These are phyloP conservation scores for Scaeva pyrastri DNA, from an alignment of 2,888 invertebrate genomes.

Conservation along the genomic window DNA sequence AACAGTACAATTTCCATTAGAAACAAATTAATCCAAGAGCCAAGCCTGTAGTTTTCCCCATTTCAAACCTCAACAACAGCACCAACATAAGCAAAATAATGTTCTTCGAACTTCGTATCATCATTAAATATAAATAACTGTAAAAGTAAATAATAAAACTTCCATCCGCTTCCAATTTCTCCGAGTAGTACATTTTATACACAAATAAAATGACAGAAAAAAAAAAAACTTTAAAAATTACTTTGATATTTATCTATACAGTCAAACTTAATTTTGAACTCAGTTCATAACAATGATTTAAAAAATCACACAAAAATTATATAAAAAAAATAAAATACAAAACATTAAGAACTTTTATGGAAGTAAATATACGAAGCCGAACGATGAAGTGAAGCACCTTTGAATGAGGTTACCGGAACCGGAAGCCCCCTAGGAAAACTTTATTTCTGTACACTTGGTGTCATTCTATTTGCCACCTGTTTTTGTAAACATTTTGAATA, in stretches of 20 bases:
- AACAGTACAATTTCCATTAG: neutral
- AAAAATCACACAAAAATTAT: neutral
- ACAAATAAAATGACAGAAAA: neutral
- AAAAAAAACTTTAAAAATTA: constrained; percentile 34
- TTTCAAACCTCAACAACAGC: neutral
- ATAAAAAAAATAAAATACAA: neutral
- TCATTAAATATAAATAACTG: neutral
- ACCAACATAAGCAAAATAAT: too few relatives aligned
- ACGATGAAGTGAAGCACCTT: constrained; percentile 10
- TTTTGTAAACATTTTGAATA: constrained; percentile 68
- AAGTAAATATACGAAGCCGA: constrained; percentile 8
- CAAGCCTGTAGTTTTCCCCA: too few relatives aligned
- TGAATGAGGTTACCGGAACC: neutral
- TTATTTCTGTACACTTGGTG: constrained; percentile 44
- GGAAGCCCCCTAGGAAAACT: neutral
- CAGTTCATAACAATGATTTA: neutral
- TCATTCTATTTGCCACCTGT: constrained; percentile 41
- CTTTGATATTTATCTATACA: constrained; percentile 47
- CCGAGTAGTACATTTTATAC: too few relatives aligned
- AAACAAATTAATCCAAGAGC: constrained; percentile 33
- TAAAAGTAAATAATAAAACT: neutral
- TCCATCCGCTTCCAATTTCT: neutral
- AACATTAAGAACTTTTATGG: neutral
- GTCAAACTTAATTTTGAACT: constrained; percentile 53
- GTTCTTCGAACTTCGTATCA: neutral